phyloP scores from a whole-genome alignment of 2,888 invertebrate species.

The Cerceris rybyensis region DNA sequence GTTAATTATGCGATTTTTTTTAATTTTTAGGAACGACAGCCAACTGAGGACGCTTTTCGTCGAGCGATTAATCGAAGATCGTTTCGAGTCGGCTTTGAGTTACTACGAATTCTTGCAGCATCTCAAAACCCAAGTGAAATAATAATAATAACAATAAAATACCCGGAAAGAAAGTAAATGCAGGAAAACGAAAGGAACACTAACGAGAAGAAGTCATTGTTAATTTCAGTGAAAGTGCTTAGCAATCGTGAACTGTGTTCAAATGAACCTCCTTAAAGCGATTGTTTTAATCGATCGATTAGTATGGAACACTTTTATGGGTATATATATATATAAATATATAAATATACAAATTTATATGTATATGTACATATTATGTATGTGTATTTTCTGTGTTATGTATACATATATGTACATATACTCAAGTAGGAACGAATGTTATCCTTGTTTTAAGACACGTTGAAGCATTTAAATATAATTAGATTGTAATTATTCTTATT shows the following conservation, averaged over 20 bases:
- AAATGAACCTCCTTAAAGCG: constrained; percentile 40
- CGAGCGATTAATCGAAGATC: constrained; percentile 95
- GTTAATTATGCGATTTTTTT: not conserved
- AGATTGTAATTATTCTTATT: constrained; percentile 62
- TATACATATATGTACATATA: constrained; percentile 44
- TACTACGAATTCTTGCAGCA: constrained; percentile 99
- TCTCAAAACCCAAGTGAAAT: constrained; percentile 94
- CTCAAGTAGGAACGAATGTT: constrained; percentile 60
- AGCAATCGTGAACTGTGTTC: constrained; percentile 51
- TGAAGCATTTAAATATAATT: constrained; percentile 69
- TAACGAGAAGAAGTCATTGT: constrained; percentile 33
- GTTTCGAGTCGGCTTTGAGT: constrained; percentile 95
- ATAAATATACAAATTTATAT: constrained; percentile 25
- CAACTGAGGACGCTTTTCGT: constrained; percentile 91
- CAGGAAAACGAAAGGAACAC: constrained; percentile 4
- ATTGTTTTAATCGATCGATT: constrained; percentile 41
- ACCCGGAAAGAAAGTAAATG: constrained; percentile 6
- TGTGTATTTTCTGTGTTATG: constrained; percentile 29
- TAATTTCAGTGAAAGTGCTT: constrained; percentile 54
- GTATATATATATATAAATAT: constrained; percentile 26
- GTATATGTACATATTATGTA: constrained; percentile 19
- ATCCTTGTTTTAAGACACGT: constrained; percentile 64
- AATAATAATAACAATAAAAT: constrained; percentile 70
- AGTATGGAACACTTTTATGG: constrained; percentile 36
- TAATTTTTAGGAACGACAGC: constrained; percentile 92